Evolutionary conservation across 2,797 vertebrate genomes (phyloP), one percentile per base, ranked within the genome.

Genomic region (Scyliorhinus canicula): DNA sequence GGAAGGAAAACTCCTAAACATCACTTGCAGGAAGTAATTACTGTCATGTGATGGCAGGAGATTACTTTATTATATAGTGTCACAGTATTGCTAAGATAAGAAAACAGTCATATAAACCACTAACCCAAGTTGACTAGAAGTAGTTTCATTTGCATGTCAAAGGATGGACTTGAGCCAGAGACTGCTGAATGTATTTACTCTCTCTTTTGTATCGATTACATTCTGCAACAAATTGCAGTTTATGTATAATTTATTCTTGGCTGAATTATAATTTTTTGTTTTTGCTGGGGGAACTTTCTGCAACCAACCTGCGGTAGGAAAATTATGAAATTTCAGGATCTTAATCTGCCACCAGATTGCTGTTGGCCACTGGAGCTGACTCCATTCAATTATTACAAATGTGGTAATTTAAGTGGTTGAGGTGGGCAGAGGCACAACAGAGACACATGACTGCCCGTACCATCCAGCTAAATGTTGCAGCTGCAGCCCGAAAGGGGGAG

Each of bases 11-110:
- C 93, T 94, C 93, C 47, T 35, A 74, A 74, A 52, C 47, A 50
- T 50, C 93, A 95, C 96, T 91, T 96, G 96, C 96, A 97, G 96
- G 96, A 97, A 97, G 96, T 96, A 95, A 95, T 96, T 0, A 50
- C 95, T 95, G 96, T 95, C 96, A 60, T 95, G 95, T 90, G 96
- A 96, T 96, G 96, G 96, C 95, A 96, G 96, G 96, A 96, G 96
- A 96, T 97, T 96, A 74, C 95, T 26, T 2, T 84, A 95, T 95
- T 93, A 95, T 31, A 96, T 95, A 91, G 95, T 88, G 71, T 19
- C 95, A 95, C 40, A 93, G 95, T 8, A 57, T 47, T 94, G 28
- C 67, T 71, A 35, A 94, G 93, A 74, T 94, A 94, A 69, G 69
- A 94, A 52, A 69, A 31, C 50, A 74, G 67, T 74, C 67, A 52